Evolutionary conservation across 2,797 vertebrate genomes (phyloP).

Genomic region (Peromyscus attwateri): DNA sequence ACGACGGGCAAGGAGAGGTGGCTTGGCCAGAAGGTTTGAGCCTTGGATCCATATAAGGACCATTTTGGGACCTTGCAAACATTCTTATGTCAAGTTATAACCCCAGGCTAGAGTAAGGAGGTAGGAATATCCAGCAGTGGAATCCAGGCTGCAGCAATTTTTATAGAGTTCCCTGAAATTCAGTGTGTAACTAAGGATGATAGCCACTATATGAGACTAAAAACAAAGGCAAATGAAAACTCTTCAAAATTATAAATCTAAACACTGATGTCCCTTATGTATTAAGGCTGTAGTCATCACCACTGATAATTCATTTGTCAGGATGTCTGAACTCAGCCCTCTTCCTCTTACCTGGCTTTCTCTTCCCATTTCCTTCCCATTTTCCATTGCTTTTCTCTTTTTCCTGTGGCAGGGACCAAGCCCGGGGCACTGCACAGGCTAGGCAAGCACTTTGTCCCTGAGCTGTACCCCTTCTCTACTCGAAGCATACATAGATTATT

Average conservation of each 20-base stretch:
- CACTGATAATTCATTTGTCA: not conserved
- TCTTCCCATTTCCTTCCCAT: not conserved
- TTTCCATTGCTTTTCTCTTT: not conserved
- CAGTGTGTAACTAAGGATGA: not conserved
- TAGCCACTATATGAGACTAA: not conserved
- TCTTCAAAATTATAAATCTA: not conserved
- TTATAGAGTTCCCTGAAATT: not conserved
- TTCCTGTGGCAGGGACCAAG: not conserved
- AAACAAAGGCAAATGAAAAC: not conserved
- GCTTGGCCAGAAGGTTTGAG: not conserved
- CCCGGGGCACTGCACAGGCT: not conserved
- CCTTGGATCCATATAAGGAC: not conserved
- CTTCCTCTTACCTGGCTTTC: slow-evolving; percentile 13
- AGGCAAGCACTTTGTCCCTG: not conserved
- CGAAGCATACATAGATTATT: not conserved
- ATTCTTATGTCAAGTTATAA: not conserved
- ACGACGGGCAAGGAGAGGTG: not conserved
- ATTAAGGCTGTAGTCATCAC: not conserved
- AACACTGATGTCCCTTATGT: not conserved
- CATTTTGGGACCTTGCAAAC: not conserved
- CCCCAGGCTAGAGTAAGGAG: not conserved
- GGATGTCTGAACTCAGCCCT: not conserved
- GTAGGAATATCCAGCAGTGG: not conserved
- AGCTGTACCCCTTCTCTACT: not conserved
- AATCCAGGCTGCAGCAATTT: not conserved